Conservation (phyloP, 2,888 invertebrate species). For the Rugalucina vietnamica region DNA sequence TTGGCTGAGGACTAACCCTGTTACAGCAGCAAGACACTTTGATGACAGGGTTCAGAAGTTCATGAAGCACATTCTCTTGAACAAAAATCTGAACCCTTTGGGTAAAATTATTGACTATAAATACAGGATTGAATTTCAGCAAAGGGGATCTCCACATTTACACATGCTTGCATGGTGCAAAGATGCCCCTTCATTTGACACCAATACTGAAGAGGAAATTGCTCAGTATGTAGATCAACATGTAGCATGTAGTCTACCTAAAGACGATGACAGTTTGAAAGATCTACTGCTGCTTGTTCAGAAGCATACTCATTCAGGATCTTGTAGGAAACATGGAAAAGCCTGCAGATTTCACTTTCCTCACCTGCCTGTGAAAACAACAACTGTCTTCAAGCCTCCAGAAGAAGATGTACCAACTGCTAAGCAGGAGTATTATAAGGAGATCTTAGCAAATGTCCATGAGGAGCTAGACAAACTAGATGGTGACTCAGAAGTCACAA, state of each 20-base stretch:
- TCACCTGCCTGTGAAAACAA: constrained; percentile 31
- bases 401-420: not conserved
- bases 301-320: constrained; percentile 50
- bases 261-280: not conserved
- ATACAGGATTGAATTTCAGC: constrained; percentile 65
- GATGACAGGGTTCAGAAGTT: constrained; percentile 44
- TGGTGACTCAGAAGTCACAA: not conserved
- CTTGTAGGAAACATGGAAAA: constrained; percentile 49
- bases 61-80: constrained; percentile 5
- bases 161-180: constrained; percentile 57
- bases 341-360: constrained; percentile 48
- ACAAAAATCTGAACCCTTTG: constrained; percentile 38
- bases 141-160: constrained; percentile 61
- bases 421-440: constrained; percentile 8
- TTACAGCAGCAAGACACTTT: constrained; percentile 62
- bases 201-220: constrained; percentile 28
- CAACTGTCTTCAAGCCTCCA: constrained; percentile 33
- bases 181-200: constrained; percentile 44
- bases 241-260: constrained; percentile 35
- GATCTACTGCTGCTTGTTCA: constrained; percentile 40
- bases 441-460: constrained; percentile 24
- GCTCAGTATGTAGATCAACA: constrained; percentile 28
- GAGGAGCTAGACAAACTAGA: constrained; percentile 22
- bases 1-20: constrained; percentile 54
- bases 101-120: constrained; percentile 55